These are phyloP conservation scores for Drosophila parthenogenetica DNA, from an alignment of 2,888 invertebrate species.

Conservation along the genomic window DNA sequence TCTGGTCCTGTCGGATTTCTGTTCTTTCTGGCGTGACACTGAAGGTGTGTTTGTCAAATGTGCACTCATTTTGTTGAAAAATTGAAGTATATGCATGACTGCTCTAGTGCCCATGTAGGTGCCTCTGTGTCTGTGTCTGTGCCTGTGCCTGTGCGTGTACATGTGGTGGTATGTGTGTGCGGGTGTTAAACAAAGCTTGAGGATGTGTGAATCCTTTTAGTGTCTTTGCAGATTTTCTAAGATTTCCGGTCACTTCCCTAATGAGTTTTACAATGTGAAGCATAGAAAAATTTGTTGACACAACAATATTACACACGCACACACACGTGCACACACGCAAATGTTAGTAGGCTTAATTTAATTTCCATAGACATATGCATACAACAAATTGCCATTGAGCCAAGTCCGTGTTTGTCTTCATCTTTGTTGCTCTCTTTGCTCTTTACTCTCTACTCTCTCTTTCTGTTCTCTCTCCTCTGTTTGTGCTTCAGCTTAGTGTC, in stretches of 20 bases:
- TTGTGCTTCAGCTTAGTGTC: background rate
- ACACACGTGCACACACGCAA: slow-evolving; percentile 11
- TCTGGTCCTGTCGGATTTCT: slow-evolving; percentile 56
- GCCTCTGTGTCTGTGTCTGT: slow-evolving; percentile 5
- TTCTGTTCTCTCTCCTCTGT: background rate
- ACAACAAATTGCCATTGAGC: slow-evolving; percentile 61
- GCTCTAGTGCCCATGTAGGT: slow-evolving; percentile 49
- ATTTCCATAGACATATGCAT: slow-evolving; percentile 63
- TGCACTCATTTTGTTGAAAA: slow-evolving; percentile 79
- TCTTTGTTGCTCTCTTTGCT: background rate
- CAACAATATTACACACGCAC: slow-evolving; percentile 40
- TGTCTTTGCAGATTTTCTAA: slow-evolving; percentile 70
- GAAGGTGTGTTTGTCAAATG: slow-evolving; percentile 79
- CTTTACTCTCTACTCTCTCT: background rate
- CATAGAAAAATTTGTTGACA: slow-evolving; percentile 63
- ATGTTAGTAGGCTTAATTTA: slow-evolving; percentile 64
- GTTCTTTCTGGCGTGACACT: slow-evolving; percentile 50
- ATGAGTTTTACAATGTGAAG: slow-evolving; percentile 76
- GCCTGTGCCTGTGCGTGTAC: slow-evolving; percentile 3
- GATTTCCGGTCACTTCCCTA: slow-evolving; percentile 81
- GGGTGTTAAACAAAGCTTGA: slow-evolving; percentile 43
- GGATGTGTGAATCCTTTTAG: slow-evolving; percentile 60
- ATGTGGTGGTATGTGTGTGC: slow-evolving; percentile 12
- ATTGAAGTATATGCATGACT: slow-evolving; percentile 80
- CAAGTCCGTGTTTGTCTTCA: slow-evolving; percentile 57